Evolutionary conservation across 92 coral and sea anemone genomes (phyloP), one percentile per base, ranked within the genome.

Genomic region (Nematostella vectensis): DNA sequence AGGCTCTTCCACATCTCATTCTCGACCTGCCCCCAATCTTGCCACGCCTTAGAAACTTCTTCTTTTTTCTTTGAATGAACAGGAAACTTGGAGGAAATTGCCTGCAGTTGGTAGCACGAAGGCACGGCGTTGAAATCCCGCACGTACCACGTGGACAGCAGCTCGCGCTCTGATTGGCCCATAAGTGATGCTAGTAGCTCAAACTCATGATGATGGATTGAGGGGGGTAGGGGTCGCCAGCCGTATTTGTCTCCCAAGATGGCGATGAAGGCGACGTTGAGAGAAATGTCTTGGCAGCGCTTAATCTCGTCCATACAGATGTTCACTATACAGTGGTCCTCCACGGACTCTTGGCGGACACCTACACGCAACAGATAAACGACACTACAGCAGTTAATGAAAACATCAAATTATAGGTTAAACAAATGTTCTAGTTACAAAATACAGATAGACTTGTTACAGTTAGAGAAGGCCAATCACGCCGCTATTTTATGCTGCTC

Each of bases 241-340:
- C 82, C 82, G 18, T 75, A 75, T 61, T 61, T 68, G 75, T 75
- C 82, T 17, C 82, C 82, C n/a, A 75, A 50, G 21, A 75, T 51
- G 22, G 82, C 82, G 37, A 75, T 68, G n/a, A 75, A 75, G 11
- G 71, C 76, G 31, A 68, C 54, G 2, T 75, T 75, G 26, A 68
- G 75, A 4, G 82, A 75, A 11, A 63, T 75, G 11, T 75, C 76
- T 30, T 75, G 82, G 42, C 82, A 75, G 9, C 82, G 75, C 16
- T 75, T 75, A 25, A 75, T 75, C 54, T 75, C 82, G 45, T 75
- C 82, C 76, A 75, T 75, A 31, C 82, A 75, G 22, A 75, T 75
- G 47, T 61, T 68, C 8, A 75, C 71, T 4, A 68, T 70, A 1
- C 82, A 75, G 50, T 75, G 82, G 51, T 75, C 82, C 25, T 75